A percentile compares a stretch with the other conserved stretches of the same genome.
phyloP scores from a whole-genome alignment of 2,113 vertebrate species.

The Platysteira castanea region DNA sequence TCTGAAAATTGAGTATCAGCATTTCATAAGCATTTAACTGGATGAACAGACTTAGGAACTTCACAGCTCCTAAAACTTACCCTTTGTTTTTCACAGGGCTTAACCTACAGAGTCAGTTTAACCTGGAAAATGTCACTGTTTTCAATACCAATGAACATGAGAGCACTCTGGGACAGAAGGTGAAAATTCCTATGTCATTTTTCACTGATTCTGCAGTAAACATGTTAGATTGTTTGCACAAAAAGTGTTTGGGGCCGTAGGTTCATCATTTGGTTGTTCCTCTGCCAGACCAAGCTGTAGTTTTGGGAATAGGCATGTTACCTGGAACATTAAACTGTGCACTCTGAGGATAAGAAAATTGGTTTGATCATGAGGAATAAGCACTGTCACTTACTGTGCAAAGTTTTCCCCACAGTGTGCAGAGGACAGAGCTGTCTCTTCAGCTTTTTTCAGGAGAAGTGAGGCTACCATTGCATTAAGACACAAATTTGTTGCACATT shows the following conservation, averaged over 20 bases:
- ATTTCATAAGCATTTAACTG: not conserved
- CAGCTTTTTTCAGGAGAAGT: not conserved
- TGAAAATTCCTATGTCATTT: conserved; percentile 10
- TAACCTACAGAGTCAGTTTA: conserved; percentile 98
- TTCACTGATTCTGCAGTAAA: not conserved
- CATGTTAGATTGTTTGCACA: not conserved
- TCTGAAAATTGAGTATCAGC: not conserved
- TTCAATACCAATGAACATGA: conserved; percentile 98
- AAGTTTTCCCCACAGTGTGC: not conserved
- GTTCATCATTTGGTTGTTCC: not conserved
- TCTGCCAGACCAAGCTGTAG: not conserved
- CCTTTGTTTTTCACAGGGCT: conserved; percentile 78
- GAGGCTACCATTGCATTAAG: not conserved
- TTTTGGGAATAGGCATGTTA: not conserved
- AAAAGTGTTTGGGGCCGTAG: not conserved
- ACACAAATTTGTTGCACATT: not conserved
- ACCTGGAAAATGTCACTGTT: conserved; percentile 95
- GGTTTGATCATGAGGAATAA: not conserved
- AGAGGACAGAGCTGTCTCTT: not conserved
- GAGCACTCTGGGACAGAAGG: conserved; percentile 94
- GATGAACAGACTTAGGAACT: not conserved
- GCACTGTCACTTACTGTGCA: not conserved
- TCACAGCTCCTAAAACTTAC: not conserved
- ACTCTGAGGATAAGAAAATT: not conserved
- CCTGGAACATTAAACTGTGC: not conserved